Conservation (phyloP, 2,888 invertebrate species). For the Patella pellucida region DNA sequence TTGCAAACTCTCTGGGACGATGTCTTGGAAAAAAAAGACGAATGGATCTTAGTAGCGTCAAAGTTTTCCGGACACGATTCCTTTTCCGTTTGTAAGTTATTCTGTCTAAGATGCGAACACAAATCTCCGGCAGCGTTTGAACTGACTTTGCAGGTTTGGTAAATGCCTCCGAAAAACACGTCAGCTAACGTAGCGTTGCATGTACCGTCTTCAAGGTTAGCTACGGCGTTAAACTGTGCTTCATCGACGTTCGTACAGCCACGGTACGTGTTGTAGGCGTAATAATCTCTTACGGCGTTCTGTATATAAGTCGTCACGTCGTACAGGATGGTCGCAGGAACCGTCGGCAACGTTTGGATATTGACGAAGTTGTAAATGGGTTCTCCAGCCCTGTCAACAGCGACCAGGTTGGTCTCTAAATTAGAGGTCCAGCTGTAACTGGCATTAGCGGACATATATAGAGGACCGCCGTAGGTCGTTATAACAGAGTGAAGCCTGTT, state of each 20-base stretch:
- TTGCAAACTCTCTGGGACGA: neutral
- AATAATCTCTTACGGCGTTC: slow-evolving; percentile 52
- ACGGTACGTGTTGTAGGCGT: slow-evolving; percentile 52
- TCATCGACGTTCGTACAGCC: slow-evolving; percentile 56
- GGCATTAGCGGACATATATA: slow-evolving; percentile 23
- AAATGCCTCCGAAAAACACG: slow-evolving; percentile 60
- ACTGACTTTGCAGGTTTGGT: slow-evolving; percentile 43
- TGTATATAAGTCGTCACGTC: slow-evolving; percentile 26
- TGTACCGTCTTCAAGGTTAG: slow-evolving; percentile 58
- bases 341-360: slow-evolving; percentile 1
- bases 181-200: slow-evolving; percentile 50
- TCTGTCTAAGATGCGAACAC: slow-evolving; percentile 6
- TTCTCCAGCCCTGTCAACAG: slow-evolving; percentile 11
- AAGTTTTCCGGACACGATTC: neutral
- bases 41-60: neutral
- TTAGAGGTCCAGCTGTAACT: neutral
- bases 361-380: slow-evolving; percentile 14
- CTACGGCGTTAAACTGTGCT: slow-evolving; percentile 54
- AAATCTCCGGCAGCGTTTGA: slow-evolving; percentile 20
- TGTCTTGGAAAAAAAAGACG: neutral
- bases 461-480: neutral
- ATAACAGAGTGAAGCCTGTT: neutral
- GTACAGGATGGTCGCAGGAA: neutral
- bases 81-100: too few species aligned
- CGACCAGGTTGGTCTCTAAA: slow-evolving; percentile 14